A percentile compares a stretch with the other conserved stretches of the same genome.
Conservation (phyloP, 2,113 vertebrate genomes). For the Hemibagrus wyckioides region DNA sequence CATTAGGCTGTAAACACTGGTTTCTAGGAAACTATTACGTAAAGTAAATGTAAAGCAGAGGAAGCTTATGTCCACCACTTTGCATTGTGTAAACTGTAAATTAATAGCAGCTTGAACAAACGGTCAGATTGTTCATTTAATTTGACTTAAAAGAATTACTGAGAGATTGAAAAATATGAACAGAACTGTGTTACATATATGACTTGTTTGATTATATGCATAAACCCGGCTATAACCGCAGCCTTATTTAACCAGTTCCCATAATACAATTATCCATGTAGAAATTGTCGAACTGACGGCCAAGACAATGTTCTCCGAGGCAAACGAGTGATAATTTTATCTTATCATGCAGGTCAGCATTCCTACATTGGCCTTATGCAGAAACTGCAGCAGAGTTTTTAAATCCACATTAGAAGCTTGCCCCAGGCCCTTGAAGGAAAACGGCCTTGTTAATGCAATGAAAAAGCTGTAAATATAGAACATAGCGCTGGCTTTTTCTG, state of each 20-base stretch:
- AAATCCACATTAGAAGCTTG: slow-evolving; percentile 44
- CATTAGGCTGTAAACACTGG: neutral
- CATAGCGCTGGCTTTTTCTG: neutral
- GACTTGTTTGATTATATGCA: neutral
- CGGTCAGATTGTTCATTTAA: neutral
- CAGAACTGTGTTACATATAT: neutral
- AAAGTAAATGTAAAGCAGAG: neutral
- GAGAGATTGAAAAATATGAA: too few species aligned
- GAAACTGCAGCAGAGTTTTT: slow-evolving; percentile 28
- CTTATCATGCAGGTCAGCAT: neutral
- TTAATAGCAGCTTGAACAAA: neutral
- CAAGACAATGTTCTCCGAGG: neutral
- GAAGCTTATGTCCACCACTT: neutral
- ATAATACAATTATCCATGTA: neutral
- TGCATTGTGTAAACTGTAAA: neutral
- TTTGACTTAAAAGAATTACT: neutral
- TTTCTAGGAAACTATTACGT: neutral
- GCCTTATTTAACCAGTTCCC: neutral
- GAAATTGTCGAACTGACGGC: neutral
- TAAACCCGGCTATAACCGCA: neutral
- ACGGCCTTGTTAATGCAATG: slow-evolving; percentile 25
- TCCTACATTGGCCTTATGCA: slow-evolving; percentile 33
- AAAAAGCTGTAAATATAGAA: slow-evolving; percentile 45
- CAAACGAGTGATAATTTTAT: neutral
- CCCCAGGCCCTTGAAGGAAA: slow-evolving; percentile 11